Conservation (phyloP, 2,888 invertebrate species). For the Nomada hirtipes region DNA sequence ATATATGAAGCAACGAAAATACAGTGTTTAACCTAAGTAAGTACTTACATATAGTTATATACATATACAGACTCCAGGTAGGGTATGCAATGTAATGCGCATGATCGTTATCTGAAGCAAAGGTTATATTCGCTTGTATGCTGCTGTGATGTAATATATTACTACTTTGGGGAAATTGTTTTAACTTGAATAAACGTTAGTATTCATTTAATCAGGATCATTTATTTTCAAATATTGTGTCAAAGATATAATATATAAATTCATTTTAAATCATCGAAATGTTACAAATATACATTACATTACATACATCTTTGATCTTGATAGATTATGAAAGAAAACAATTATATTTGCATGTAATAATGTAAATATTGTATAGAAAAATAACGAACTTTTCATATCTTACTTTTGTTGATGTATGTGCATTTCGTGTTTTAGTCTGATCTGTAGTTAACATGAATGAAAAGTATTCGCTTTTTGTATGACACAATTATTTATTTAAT, state of each 20-base stretch:
- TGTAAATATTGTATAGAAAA: not conserved
- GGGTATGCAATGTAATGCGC: not conserved
- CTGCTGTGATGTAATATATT: conserved; percentile 1
- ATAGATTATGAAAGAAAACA: not conserved
- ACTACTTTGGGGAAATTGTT: not conserved
- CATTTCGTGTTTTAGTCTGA: not conserved
- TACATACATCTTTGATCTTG: not conserved
- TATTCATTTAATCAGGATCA: not conserved
- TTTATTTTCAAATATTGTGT: not conserved
- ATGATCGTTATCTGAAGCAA: not conserved
- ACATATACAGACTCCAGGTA: not conserved
- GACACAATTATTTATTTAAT: not conserved
- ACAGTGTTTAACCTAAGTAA: too few species aligned
- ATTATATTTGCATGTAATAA: not conserved
- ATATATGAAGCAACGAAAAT: too few species aligned
- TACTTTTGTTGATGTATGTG: not conserved
- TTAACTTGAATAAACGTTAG: not conserved
- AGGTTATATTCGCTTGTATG: not conserved
- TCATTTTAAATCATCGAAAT: not conserved
- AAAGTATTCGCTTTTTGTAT: not conserved
- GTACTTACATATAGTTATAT: too few species aligned
- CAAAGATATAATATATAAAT: not conserved
- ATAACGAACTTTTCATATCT: not conserved
- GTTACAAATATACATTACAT: not conserved
- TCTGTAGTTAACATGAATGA: too few species aligned